Evolutionary conservation across 2,888 invertebrate genomes (phyloP).

Genomic region (Andrena chrysosceles): DNA sequence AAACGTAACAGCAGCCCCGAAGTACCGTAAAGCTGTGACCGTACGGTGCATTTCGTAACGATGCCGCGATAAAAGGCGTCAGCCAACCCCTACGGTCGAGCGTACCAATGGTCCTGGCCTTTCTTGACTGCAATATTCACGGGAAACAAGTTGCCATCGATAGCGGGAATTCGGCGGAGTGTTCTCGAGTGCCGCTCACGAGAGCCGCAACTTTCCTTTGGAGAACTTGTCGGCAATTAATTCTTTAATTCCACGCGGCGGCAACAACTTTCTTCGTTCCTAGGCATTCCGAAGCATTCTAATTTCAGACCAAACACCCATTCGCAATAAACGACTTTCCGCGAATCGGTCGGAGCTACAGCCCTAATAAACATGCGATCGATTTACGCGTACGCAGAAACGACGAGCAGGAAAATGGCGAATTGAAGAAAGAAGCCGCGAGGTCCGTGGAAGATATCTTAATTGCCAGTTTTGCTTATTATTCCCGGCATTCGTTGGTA

Average conservation of each 20-base stretch:
- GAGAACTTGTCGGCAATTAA: constrained; percentile 7
- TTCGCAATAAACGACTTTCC: constrained; percentile 73
- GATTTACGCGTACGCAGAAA: constrained; percentile 65
- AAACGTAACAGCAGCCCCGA: constrained; percentile 83
- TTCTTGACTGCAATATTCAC: constrained; percentile 23
- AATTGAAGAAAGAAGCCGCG: constrained; percentile 25
- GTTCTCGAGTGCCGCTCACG: neutral
- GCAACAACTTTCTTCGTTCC: neutral
- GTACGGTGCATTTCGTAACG: constrained; percentile 83
- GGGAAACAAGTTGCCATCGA: constrained; percentile 50
- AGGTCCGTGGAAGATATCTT: constrained; percentile 77
- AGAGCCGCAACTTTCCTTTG: neutral
- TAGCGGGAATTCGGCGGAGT: constrained; percentile 19
- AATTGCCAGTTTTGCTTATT: constrained; percentile 81
- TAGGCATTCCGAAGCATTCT: no score
- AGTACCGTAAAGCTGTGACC: constrained; percentile 84
- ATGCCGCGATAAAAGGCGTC: constrained; percentile 75
- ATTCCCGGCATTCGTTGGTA: constrained; percentile 76
- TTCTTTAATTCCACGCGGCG: constrained; percentile 9
- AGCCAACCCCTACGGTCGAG: constrained; percentile 42
- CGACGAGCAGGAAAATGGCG: constrained; percentile 30
- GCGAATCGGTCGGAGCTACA: constrained; percentile 73
- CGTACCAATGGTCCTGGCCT: constrained; percentile 18
- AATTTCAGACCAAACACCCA: constrained; percentile 23
- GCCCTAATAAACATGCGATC: constrained; percentile 80